Percentiles rank a stretch among this genome's conserved stretches.
These are phyloP conservation scores for Chromoteleia sp. DNA, from an alignment of 2,888 invertebrate genomes.

Conservation along the genomic window DNA sequence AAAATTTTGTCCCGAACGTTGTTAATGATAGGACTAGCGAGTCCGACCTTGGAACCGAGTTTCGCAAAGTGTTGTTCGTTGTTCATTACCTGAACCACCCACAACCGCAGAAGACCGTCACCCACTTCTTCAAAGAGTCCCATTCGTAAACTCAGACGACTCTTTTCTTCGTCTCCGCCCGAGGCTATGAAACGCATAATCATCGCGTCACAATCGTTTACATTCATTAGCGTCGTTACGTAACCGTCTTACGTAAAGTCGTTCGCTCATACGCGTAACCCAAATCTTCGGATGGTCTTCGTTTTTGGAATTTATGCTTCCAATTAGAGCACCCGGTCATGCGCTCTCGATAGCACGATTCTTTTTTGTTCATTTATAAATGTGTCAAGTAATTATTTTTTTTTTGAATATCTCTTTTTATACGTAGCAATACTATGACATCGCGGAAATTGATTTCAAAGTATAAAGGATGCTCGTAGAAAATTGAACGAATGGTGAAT, in stretches of 20 bases:
- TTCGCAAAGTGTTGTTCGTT: conserved; percentile 31
- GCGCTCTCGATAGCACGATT: not conserved
- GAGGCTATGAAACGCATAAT: conserved; percentile 65
- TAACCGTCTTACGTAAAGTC: conserved; percentile 54
- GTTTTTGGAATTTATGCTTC: conserved; percentile 10
- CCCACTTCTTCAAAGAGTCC: conserved; percentile 48
- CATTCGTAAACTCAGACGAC: conserved; percentile 56
- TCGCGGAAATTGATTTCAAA: not conserved
- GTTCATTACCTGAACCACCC: conserved; percentile 45
- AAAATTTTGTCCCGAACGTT: not conserved
- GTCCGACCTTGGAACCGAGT: conserved; percentile 49
- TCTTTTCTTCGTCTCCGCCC: conserved; percentile 45
- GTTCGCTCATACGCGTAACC: conserved; percentile 42
- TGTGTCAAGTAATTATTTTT: not conserved
- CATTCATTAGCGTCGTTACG: conserved; percentile 56
- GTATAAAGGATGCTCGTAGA: no score
- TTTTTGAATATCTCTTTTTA: not conserved
- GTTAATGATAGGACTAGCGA: conserved; percentile 15
- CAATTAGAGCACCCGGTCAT: conserved; percentile 21
- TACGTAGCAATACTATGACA: not conserved
- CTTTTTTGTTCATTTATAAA: conserved; percentile 5
- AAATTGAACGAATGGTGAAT: no score
- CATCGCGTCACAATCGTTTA: conserved; percentile 63
- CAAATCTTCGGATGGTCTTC: conserved; percentile 21
- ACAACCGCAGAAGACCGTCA: conserved; percentile 60